Conservation (phyloP, 2,888 invertebrate species). For the Formica aserva region DNA sequence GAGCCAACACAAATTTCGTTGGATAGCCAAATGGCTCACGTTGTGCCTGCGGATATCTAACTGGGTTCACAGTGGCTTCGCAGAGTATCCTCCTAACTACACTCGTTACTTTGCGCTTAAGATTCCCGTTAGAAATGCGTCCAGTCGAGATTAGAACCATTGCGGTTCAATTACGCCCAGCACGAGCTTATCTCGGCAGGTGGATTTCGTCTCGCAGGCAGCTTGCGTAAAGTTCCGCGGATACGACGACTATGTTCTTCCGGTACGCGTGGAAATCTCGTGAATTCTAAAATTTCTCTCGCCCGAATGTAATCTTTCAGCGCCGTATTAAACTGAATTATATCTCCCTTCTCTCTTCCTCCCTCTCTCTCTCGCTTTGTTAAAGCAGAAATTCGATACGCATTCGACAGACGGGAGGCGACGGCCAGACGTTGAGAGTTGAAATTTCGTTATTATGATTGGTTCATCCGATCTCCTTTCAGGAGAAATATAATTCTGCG, state of each 20-base stretch:
- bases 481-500: conserved; percentile 55
- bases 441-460: conserved; percentile 66
- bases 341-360: conserved; percentile 9
- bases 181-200: conserved; percentile 66
- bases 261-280: conserved; percentile 20
- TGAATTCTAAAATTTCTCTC: conserved; percentile 38
- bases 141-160: conserved; percentile 65
- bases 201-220: conserved; percentile 55
- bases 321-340: conserved; percentile 51
- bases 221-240: conserved; percentile 57
- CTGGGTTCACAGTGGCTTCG: conserved; percentile 6
- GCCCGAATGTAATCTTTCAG: conserved; percentile 33
- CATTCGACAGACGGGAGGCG: conserved; percentile 25
- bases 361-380: conserved; percentile 11
- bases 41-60: conserved; percentile 3
- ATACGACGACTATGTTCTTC: conserved; percentile 45
- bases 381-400: conserved; percentile 51
- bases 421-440: conserved; percentile 11
- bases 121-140: conserved; percentile 62
- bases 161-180: conserved; percentile 69
- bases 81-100: conserved; percentile 20
- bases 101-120: conserved; percentile 59
- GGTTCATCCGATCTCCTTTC: conserved; percentile 61
- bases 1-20: conserved; percentile 5
- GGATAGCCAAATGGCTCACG: neutral